Evolutionary conservation across 1,140 invertebrate genomes (phyloP).

Genomic region (Tetraneura akinire): DNA sequence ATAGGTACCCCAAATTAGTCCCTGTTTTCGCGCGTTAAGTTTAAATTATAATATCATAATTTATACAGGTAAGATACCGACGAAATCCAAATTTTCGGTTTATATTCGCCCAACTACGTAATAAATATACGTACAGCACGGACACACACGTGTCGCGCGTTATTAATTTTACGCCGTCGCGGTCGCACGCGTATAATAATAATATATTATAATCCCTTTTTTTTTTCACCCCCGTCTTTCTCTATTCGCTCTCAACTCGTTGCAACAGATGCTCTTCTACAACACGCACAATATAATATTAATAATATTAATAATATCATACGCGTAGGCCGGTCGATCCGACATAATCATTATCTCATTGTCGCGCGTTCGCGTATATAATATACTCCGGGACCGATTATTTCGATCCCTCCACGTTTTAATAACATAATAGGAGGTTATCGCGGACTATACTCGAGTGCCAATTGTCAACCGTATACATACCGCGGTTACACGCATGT

Average conservation of each 20-base stretch:
- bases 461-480: slow-evolving; percentile 43
- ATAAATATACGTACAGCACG: too few relatives aligned
- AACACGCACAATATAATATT: neutral
- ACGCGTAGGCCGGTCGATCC: neutral
- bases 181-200: slow-evolving; percentile 1
- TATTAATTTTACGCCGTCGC: neutral
- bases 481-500: neutral
- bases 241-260: too few relatives aligned
- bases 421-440: slow-evolving; percentile 16
- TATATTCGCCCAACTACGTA: too few relatives aligned
- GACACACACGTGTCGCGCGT: neutral
- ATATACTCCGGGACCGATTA: too few relatives aligned
- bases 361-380: slow-evolving; percentile 22
- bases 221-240: too few relatives aligned
- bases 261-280: slow-evolving; percentile 32
- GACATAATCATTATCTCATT: slow-evolving; percentile 51
- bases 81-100: too few relatives aligned
- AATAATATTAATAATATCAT: neutral
- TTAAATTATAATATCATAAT: too few relatives aligned
- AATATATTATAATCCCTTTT: too few relatives aligned
- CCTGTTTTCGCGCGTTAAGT: too few relatives aligned
- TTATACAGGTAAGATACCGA: too few relatives aligned
- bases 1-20: too few relatives aligned
- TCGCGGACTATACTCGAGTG: neutral
- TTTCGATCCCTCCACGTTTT: slow-evolving; percentile 34